Conservation (phyloP, 2,888 invertebrate species). For the Agonopterix heracliana region DNA sequence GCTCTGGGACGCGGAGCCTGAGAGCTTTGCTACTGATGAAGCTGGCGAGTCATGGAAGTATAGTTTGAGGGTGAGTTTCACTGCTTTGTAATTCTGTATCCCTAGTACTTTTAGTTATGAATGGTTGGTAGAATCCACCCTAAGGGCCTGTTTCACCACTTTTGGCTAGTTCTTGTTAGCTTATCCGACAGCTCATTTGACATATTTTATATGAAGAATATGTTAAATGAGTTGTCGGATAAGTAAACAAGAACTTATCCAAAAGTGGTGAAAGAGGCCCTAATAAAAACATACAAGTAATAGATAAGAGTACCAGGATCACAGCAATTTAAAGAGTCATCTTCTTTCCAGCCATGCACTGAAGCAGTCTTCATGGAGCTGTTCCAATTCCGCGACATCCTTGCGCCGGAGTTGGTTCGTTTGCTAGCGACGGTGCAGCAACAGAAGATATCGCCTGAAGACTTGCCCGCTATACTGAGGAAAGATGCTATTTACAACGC, state of each 20-base stretch:
- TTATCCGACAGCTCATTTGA: no score
- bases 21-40: constrained; percentile 92
- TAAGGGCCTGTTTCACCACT: no score
- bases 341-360: constrained; percentile 83
- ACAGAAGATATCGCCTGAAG: constrained; percentile 80
- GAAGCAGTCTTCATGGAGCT: constrained; percentile 90
- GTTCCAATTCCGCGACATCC: constrained; percentile 84
- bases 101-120: not conserved
- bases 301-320: no score
- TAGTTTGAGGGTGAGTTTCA: constrained; percentile 82
- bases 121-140: no score
- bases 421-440: constrained; percentile 82
- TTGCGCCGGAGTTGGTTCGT: constrained; percentile 84
- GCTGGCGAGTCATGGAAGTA: constrained; percentile 97
- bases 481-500: constrained; percentile 97
- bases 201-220: no score
- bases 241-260: no score
- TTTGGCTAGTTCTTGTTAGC: no score
- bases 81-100: not conserved
- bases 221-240: no score
- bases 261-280: no score
- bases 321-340: not conserved
- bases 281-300: no score
- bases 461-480: constrained; percentile 86
- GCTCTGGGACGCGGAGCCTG: constrained; percentile 93